Evolutionary conservation across 2,888 invertebrate species (phyloP), one percentile per base, ranked within the genome.

Genomic region (Tenthredo amoena): DNA sequence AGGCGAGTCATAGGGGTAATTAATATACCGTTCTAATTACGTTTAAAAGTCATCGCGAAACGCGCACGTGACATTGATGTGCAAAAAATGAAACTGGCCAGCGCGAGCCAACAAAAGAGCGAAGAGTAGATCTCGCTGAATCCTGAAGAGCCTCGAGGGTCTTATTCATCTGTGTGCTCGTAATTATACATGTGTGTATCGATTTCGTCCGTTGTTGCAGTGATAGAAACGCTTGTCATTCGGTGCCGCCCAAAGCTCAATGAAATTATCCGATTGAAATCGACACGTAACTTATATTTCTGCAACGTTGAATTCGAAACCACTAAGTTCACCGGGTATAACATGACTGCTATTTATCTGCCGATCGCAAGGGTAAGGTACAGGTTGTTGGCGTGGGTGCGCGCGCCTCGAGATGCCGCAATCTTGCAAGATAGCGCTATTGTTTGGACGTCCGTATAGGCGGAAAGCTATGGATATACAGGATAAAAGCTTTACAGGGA

Each of bases 361-460:
- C 65, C 47, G 83, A 83, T 83, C 83, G 68, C 83, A 68, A 68
- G 68, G 68, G 37, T 68, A 34, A 34, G 83, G 68, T 50, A 83
- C 83, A 83, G 87, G 85, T 88, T 86, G 88, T 85, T 88, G 89
- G 87, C 86, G 84, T 84, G 86, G 84, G 87, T 86, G 86, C 34
- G 87, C 85, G 71, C 76, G 85, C 86, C 87, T 86, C 86, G 84
- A 85, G 88, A 87, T 88, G 84, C 87, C 84, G 87, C 87, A 88
- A 88, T 88, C 87, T 76, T 85, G 86, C 84, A 85, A 65, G 85
- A 50, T 85, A 62, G 77, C 68, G 58, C 77, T 85, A 85, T 85
- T 85, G 77, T 85, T 79, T 65, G 85, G 65, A 79, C 65, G 77
- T 55, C 18, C 77, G 77, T 47, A 79, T 68, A 83, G 83, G 71